phyloP scores from a whole-genome alignment of 2,797 vertebrate genomes.

The Rhincodon typus region DNA sequence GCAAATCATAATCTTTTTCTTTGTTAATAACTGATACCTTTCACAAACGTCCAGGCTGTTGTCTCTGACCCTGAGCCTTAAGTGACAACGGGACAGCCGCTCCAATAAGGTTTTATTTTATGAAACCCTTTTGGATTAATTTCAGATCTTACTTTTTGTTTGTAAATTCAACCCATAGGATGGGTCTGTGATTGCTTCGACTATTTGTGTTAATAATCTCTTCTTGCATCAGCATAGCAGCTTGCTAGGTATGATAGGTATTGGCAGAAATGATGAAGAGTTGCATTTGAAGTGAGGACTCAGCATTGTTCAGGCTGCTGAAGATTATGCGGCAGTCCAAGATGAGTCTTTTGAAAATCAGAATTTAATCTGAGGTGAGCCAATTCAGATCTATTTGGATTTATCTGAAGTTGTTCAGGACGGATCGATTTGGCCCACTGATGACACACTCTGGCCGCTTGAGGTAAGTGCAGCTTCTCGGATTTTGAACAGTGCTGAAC shows the following conservation, averaged over 20 bases:
- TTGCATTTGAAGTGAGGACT: not conserved
- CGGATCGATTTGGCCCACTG: not conserved
- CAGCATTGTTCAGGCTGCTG: slow-evolving; percentile 5
- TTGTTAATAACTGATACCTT: no score
- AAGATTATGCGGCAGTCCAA: not conserved
- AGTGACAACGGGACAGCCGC: not conserved
- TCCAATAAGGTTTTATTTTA: not conserved
- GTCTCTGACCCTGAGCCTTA: slow-evolving; percentile 1
- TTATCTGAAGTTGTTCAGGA: slow-evolving; percentile 23
- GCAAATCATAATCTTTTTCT: not conserved
- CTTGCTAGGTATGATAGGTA: slow-evolving; percentile 1
- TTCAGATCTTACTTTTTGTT: not conserved
- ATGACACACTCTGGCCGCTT: slow-evolving; percentile 22
- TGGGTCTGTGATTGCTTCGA: not conserved
- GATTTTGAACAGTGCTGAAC: not conserved
- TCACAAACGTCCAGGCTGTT: not conserved
- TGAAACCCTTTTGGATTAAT: not conserved
- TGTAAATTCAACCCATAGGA: not conserved
- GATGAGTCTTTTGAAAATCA: not conserved
- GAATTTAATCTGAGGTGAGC: slow-evolving; percentile 36
- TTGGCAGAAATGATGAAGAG: not conserved
- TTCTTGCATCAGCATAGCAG: not conserved
- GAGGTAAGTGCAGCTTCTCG: slow-evolving; percentile 33
- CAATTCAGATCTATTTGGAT: slow-evolving; percentile 24
- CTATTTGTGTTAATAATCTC: slow-evolving; percentile 12